Percentiles rank a stretch among this genome's conserved stretches.
Conservation (phyloP, 2,113 vertebrate species). For the Platycercus adscitus region DNA sequence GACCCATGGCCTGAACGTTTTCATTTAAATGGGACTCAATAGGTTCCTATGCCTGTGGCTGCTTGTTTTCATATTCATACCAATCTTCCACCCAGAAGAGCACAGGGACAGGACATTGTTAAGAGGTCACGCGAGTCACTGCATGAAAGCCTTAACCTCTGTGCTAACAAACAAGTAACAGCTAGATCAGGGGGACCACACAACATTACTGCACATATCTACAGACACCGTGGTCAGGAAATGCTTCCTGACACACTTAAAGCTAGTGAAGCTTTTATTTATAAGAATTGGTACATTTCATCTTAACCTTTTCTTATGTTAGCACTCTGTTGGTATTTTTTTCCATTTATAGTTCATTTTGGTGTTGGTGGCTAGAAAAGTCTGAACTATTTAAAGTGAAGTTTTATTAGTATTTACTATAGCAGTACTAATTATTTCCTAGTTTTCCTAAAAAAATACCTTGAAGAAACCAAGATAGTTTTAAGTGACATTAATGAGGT, state of each 20-base stretch:
- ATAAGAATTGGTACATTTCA: not conserved
- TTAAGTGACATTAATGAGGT: not conserved
- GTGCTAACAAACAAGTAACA: not conserved
- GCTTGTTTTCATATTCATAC: not conserved
- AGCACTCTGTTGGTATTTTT: not conserved
- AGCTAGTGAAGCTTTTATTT: not conserved
- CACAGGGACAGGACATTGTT: not conserved
- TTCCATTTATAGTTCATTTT: not conserved
- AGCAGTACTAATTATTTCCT: not conserved
- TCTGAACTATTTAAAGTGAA: not conserved
- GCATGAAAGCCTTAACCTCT: not conserved
- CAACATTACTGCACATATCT: not conserved
- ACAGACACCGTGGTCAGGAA: fast-evolving
- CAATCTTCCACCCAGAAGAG: not conserved
- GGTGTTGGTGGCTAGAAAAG: not conserved
- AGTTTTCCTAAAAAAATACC: not conserved
- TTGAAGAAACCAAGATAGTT: not conserved
- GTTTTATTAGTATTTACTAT: not conserved
- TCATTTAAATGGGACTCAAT: not conserved
- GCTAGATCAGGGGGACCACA: not conserved
- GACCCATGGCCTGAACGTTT: not conserved
- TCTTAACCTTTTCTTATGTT: not conserved
- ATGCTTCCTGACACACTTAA: not conserved
- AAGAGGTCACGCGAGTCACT: not conserved
- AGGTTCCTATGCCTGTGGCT: fast-evolving